Percentiles rank a stretch among this genome's conserved stretches.
These are phyloP conservation scores for Lithobates pipiens DNA, from an alignment of 2,797 vertebrate genomes.

Conservation along the genomic window DNA sequence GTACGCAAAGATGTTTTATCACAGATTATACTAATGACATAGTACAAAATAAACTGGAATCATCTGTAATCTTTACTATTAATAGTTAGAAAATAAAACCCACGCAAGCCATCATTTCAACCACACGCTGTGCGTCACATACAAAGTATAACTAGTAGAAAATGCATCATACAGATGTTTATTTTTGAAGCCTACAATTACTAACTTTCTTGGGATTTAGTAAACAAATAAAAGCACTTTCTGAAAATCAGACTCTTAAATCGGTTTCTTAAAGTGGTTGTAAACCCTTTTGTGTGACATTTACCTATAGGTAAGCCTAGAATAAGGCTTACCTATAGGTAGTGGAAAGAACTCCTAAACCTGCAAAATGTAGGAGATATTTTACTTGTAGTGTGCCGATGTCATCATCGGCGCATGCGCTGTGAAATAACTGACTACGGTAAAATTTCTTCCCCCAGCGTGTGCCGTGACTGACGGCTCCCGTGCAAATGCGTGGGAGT, in stretches of 20 bases:
- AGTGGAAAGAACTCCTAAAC: too few species aligned
- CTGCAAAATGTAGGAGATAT: too few species aligned
- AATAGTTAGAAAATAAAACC: constrained; percentile 20
- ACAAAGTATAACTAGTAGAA: neutral
- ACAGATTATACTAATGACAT: neutral
- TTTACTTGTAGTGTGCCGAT: too few species aligned
- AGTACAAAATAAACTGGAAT: constrained; percentile 4
- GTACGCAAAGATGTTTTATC: neutral
- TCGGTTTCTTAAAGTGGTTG: neutral
- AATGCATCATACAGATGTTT: neutral
- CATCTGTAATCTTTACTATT: constrained; percentile 3
- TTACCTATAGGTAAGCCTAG: too few species aligned
- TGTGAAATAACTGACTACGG: too few species aligned
- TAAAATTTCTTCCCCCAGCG: too few species aligned
- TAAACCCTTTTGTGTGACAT: too few species aligned
- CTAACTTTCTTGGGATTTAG: neutral
- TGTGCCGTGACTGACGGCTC: too few species aligned
- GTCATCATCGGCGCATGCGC: too few species aligned
- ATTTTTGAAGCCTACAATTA: constrained; percentile 11
- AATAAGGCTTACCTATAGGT: too few species aligned
- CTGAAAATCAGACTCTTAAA: neutral
- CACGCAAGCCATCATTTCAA: constrained; percentile 12
- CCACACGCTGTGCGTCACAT: constrained; percentile 1
- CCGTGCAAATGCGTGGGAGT: too few species aligned
- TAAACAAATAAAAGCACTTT: neutral